Conservation (phyloP, 2,113 vertebrate genomes). For the Noctilio leporinus region DNA sequence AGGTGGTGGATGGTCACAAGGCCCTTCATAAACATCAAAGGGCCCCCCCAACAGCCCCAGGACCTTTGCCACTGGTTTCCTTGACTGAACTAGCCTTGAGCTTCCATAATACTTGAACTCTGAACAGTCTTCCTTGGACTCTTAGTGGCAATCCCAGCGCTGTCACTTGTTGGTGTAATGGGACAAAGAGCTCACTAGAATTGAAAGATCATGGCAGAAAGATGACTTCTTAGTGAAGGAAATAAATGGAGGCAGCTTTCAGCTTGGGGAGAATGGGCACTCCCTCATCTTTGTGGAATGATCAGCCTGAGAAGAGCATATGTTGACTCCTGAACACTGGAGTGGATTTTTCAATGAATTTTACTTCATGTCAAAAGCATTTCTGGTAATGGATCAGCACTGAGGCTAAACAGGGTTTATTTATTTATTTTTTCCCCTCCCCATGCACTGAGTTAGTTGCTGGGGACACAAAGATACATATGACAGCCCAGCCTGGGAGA, state of each 20-base stretch:
- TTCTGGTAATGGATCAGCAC: neutral
- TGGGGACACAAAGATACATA: neutral
- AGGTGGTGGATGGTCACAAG: accelerated
- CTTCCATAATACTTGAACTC: neutral
- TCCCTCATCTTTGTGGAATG: neutral
- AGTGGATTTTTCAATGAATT: neutral
- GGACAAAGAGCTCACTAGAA: neutral
- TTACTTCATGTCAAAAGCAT: neutral
- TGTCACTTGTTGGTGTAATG: neutral
- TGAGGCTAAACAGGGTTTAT: neutral
- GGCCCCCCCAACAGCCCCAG: neutral
- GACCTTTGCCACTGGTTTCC: neutral
- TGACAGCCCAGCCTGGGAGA: neutral
- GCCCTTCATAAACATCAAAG: neutral
- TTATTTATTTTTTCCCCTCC: neutral
- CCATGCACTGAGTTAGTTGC: neutral
- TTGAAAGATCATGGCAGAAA: neutral
- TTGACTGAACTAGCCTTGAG: neutral
- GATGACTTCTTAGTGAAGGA: neutral
- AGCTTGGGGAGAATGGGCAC: neutral
- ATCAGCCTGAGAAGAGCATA: neutral
- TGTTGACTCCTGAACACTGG: neutral
- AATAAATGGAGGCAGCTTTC: neutral
- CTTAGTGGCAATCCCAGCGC: neutral
- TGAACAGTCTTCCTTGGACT: neutral